Percentiles rank a stretch among this genome's conserved stretches.
These are phyloP conservation scores for Trimorus sp. DNA, from an alignment of 2,888 invertebrate species.

Conservation along the genomic window DNA sequence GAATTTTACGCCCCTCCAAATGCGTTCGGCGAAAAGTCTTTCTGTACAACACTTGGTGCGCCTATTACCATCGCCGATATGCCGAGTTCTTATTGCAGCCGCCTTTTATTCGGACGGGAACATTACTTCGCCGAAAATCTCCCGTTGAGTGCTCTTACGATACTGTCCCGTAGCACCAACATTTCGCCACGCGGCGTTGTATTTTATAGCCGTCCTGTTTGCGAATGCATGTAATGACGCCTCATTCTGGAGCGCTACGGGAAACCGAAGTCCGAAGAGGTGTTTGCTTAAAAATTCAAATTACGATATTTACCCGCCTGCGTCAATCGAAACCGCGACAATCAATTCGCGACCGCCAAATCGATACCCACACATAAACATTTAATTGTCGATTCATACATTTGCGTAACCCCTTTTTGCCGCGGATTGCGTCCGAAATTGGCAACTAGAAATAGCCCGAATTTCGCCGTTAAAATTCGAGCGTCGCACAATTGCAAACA, in stretches of 20 bases:
- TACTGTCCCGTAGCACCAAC: slow-evolving; percentile 27
- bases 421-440: no score
- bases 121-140: slow-evolving; percentile 43
- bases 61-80: slow-evolving; percentile 33
- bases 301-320: no score
- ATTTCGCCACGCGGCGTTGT: slow-evolving; percentile 26
- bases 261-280: background rate
- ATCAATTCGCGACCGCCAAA: no score
- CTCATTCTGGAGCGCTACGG: background rate
- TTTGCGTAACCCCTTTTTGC: no score
- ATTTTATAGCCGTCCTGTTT: slow-evolving; percentile 34
- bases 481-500: slow-evolving; percentile 12
- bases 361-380: no score
- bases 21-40: slow-evolving; percentile 21
- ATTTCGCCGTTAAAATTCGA: slow-evolving; percentile 1
- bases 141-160: slow-evolving; percentile 38
- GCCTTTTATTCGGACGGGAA: slow-evolving; percentile 27
- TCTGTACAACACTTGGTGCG: slow-evolving; percentile 23
- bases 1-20: slow-evolving; percentile 8
- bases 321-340: no score
- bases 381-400: no score
- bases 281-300: no score
- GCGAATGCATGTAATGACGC: slow-evolving; percentile 33
- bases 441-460: no score
- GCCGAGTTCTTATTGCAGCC: slow-evolving; percentile 29